Conservation (phyloP, 2,888 invertebrate species). For the Aromia moschata region DNA sequence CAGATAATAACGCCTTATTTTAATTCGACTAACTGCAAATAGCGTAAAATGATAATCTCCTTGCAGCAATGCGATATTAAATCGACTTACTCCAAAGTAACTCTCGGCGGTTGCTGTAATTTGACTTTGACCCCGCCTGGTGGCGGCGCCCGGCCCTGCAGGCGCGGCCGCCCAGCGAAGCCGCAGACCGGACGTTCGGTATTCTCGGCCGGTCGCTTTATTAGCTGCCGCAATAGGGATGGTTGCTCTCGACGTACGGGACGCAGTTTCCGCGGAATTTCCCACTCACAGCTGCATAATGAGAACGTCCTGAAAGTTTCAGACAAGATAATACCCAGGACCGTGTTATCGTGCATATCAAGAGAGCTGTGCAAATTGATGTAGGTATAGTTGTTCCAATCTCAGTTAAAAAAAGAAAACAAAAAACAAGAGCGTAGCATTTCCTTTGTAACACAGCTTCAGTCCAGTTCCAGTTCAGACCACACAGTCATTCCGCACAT, state of each 20-base stretch:
- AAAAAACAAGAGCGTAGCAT: too few relatives aligned
- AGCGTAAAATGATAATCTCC: too few relatives aligned
- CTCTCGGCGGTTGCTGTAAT: constrained; percentile 50
- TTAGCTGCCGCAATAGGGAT: constrained; percentile 42
- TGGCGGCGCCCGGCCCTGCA: constrained; percentile 39
- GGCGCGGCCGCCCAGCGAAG: constrained; percentile 33
- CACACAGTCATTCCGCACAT: too few relatives aligned
- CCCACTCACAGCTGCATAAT: constrained; percentile 39
- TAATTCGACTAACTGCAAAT: too few relatives aligned
- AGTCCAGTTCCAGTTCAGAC: too few relatives aligned
- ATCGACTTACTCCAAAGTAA: constrained; percentile 46
- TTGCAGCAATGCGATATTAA: constrained; percentile 39
- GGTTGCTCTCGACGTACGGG: constrained; percentile 15
- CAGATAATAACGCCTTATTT: too few relatives aligned
- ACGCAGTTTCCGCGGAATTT: constrained; percentile 38
- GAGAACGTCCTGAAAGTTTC: constrained; percentile 21
- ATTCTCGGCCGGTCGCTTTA: constrained; percentile 39
- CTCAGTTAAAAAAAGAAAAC: too few relatives aligned
- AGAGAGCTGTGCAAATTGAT: too few relatives aligned
- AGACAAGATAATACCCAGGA: too few relatives aligned
- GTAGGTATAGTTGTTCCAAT: too few relatives aligned
- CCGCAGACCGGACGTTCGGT: constrained; percentile 46
- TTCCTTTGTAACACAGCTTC: too few relatives aligned
- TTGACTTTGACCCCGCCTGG: constrained; percentile 39
- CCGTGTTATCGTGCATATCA: too few relatives aligned